A percentile compares a stretch with the other conserved stretches of the same genome.
phyloP scores from a whole-genome alignment of 2,888 invertebrate genomes.

The Busseola fusca region DNA sequence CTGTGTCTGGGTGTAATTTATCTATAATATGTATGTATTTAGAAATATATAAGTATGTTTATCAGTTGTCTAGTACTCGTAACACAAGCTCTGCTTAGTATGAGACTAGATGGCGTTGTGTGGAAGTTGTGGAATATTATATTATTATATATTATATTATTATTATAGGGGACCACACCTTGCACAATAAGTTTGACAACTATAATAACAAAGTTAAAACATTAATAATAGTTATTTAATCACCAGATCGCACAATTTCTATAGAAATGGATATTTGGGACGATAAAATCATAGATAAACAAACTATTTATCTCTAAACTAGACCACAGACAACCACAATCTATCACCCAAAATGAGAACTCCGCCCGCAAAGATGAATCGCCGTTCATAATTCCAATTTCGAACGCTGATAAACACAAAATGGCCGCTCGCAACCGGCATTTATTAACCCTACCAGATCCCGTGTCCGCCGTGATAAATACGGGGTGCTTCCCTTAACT shows the following conservation, averaged over 20 bases:
- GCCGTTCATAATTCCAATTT: slow-evolving; percentile 83
- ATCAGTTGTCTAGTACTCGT: too few species aligned
- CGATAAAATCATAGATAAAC: slow-evolving; percentile 15
- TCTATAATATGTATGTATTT: too few species aligned
- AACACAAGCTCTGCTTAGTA: too few species aligned
- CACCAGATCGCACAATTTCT: not conserved
- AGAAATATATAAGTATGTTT: too few species aligned
- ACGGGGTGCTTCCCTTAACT: slow-evolving; percentile 80
- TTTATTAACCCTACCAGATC: slow-evolving; percentile 86
- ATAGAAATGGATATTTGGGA: too few species aligned
- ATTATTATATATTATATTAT: too few species aligned
- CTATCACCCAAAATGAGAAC: slow-evolving; percentile 71
- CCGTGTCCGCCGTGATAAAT: slow-evolving; percentile 83
- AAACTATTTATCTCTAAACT: slow-evolving; percentile 32
- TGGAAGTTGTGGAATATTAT: too few species aligned
- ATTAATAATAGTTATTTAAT: not conserved
- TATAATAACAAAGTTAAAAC: not conserved
- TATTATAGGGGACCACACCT: not conserved
- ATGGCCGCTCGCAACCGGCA: slow-evolving; percentile 77
- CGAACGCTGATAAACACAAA: slow-evolving; percentile 83
- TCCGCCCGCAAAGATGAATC: slow-evolving; percentile 73
- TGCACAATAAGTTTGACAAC: not conserved
- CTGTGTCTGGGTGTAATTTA: too few species aligned
- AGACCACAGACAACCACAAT: slow-evolving; percentile 64
- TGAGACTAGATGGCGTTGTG: too few species aligned